A percentile compares a stretch with the other conserved stretches of the same genome.
Conservation (phyloP, 2,113 vertebrate genomes). For the Urocynchramus pylzowi region DNA sequence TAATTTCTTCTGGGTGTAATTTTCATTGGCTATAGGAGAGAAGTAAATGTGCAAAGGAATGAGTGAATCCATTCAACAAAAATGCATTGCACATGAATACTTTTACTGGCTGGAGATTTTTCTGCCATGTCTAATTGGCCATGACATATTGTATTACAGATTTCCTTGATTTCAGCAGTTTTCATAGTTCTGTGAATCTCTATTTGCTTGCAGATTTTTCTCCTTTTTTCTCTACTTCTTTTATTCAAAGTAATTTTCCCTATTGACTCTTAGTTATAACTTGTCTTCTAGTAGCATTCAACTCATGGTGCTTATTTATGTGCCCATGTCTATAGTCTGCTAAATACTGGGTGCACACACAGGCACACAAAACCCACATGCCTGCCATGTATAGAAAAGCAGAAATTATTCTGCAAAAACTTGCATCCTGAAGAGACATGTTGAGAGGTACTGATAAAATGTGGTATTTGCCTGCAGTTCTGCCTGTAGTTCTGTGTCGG, state of each 20-base stretch:
- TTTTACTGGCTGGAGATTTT: not conserved
- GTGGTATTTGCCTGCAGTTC: not conserved
- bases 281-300: not conserved
- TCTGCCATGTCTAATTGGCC: not conserved
- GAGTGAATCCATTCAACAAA: not conserved
- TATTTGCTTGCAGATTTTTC: not conserved
- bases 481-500: not conserved
- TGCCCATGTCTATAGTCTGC: not conserved
- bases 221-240: not conserved
- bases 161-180: constrained; percentile 8
- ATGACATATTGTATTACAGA: not conserved
- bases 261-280: not conserved
- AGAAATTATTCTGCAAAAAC: not conserved
- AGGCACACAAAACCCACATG: not conserved
- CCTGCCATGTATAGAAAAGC: not conserved
- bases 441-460: not conserved
- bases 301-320: not conserved
- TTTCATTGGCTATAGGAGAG: not conserved
- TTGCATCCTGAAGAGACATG: not conserved
- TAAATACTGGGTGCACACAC: not conserved
- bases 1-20: not conserved
- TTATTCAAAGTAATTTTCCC: not conserved
- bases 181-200: not conserved
- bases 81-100: not conserved
- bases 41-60: not conserved